phyloP scores from a whole-genome alignment of 2,113 vertebrate genomes.

The Butorides virescens region DNA sequence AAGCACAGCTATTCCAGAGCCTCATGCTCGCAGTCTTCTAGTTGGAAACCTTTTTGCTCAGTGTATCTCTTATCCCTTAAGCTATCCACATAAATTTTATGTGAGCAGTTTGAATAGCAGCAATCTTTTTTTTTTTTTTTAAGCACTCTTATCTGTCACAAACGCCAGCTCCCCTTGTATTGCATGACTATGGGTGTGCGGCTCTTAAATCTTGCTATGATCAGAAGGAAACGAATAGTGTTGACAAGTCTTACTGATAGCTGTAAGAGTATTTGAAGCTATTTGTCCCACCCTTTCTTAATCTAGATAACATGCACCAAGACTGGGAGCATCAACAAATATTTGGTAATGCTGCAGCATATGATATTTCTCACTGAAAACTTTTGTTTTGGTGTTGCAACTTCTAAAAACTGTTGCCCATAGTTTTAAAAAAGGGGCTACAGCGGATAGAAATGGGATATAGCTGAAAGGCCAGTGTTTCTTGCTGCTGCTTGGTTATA shows the following conservation, averaged over 20 bases:
- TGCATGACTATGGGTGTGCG: fast-evolving
- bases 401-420: not conserved
- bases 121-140: not conserved
- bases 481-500: not conserved
- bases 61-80: not conserved
- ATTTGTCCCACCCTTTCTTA: not conserved
- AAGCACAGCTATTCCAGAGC: not conserved
- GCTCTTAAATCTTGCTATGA: not conserved
- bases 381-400: not conserved
- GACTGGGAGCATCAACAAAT: not conserved
- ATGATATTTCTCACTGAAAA: not conserved
- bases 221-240: not conserved
- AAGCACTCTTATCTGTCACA: not conserved
- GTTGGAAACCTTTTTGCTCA: not conserved
- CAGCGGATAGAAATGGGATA: not conserved
- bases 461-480: not conserved
- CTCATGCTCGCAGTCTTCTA: not conserved
- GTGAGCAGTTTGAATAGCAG: not conserved
- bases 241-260: not conserved
- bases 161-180: not conserved
- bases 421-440: not conserved
- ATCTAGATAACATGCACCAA: not conserved
- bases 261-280: not conserved
- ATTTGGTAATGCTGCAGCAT: not conserved
- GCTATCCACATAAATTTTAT: not conserved